Base-by-base conservation (phyloP, 2,888 invertebrate species). In the Zygogramma bicolorata region DNA sequence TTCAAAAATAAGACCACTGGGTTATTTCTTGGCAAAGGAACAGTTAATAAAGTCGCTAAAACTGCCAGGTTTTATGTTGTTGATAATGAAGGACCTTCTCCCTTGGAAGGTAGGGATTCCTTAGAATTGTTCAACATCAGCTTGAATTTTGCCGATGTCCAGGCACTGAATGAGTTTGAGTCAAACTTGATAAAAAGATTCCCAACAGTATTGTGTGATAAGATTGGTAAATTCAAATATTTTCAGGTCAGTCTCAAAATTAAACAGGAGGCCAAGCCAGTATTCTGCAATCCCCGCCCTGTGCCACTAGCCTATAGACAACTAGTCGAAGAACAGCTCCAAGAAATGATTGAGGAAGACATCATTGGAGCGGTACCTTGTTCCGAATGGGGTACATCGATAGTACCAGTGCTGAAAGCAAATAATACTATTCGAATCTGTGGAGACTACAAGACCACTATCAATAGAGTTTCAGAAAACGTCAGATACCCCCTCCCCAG, bases 351-450 rank as follows among this genome's bases (percentile, higher is more conserved):
- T 15, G 5, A 20, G 25, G 40, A 18, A 1, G 18, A 25, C 13
- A 34, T 20, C n/a, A 62, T 61, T 6, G 34, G 1, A 38, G 25
- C 40, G 40, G 18, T 7, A 22, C 25, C n/a, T 20, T 18, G 7
- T n/a, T 59, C 27, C 3, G 13, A 40, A 3, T 71, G 67, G 71
- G 62, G 31, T 13, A 71, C 71, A 13, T 57, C 67, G 0, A 10
- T 71, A 15, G 71, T 71, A 2, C 71, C 67, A 6, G 59, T 67
- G 1, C 15, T 53, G 53, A 67, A 68, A 38, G 13, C 13, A n/a
- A 38, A 73, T 46, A 65, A 59, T 13, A 65, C 20, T 38, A 57
- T 69, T 40, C 29, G 69, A 25, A 13, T 73, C 8, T 69, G 68
- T 40, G 73, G 46, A 3, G 68, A 72, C 29, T 72, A 68, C 10